Percentiles rank a stretch among this genome's conserved stretches.
Conservation (phyloP, 2,888 invertebrate species). For the Lasius platythorax region DNA sequence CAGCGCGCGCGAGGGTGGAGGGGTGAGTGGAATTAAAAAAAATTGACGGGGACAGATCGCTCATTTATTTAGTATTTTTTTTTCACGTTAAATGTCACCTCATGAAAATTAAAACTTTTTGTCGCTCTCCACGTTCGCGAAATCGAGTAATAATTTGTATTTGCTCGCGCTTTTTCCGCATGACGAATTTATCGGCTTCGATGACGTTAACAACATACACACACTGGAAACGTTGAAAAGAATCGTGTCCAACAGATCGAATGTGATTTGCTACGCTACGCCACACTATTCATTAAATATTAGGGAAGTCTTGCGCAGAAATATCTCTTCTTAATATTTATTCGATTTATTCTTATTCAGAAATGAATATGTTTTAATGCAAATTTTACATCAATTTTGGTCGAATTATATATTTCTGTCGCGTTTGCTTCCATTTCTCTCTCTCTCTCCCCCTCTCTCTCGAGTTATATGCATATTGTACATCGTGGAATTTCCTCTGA, state of each 20-base stretch:
- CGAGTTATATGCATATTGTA: not conserved
- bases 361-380: not conserved
- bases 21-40: conserved; percentile 42
- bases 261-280: not conserved
- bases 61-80: conserved; percentile 53
- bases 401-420: not conserved
- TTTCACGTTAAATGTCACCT: conserved; percentile 48
- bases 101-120: conserved; percentile 58
- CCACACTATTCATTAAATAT: conserved; percentile 14
- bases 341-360: not conserved
- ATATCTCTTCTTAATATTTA: not conserved
- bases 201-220: conserved; percentile 43
- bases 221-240: conserved; percentile 1
- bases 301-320: not conserved
- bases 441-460: not conserved
- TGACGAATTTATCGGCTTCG: conserved; percentile 45
- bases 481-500: not conserved
- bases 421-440: not conserved
- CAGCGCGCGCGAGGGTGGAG: conserved; percentile 1
- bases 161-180: conserved; percentile 49
- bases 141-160: conserved; percentile 56
- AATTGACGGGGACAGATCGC: conserved; percentile 53
- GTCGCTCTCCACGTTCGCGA: conserved; percentile 50
- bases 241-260: conserved; percentile 27
- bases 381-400: not conserved